Percentiles rank a stretch among this genome's conserved stretches.
These are phyloP conservation scores for Tadarida brasiliensis DNA, from an alignment of 2,797 vertebrate species.

Conservation along the genomic window DNA sequence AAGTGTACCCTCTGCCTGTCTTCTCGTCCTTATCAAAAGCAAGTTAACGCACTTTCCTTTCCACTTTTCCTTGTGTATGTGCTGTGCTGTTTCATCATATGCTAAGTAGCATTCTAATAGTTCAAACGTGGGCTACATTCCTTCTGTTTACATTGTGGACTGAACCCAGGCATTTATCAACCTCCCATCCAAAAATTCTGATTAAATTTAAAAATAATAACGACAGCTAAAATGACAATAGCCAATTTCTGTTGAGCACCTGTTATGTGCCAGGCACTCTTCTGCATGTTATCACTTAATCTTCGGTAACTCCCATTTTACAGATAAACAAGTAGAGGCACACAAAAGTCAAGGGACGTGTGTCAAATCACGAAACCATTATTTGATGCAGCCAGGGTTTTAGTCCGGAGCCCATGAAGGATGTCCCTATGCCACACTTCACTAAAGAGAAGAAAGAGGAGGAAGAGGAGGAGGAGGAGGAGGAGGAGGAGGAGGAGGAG, in stretches of 20 bases:
- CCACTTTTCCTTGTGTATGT: background rate
- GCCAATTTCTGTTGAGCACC: background rate
- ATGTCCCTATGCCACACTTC: fast-evolving
- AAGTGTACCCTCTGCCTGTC: background rate
- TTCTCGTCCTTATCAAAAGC: background rate
- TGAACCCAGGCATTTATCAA: background rate
- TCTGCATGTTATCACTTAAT: background rate
- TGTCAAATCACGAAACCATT: background rate
- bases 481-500: background rate
- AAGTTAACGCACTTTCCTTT: background rate
- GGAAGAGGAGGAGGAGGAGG: background rate
- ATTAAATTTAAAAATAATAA: background rate
- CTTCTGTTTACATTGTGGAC: background rate
- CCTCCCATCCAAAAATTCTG: background rate
- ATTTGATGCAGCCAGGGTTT: background rate
- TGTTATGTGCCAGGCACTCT: background rate
- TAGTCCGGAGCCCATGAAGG: background rate
- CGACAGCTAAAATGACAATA: background rate
- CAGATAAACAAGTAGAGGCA: background rate
- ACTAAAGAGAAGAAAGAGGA: background rate
- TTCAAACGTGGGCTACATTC: background rate
- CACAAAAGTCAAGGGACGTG: background rate
- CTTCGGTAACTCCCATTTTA: background rate
- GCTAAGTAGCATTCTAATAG: background rate
- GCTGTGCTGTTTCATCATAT: background rate